Conservation (phyloP, 2,888 invertebrate genomes). For the Macrosiphum euphorbiae region DNA sequence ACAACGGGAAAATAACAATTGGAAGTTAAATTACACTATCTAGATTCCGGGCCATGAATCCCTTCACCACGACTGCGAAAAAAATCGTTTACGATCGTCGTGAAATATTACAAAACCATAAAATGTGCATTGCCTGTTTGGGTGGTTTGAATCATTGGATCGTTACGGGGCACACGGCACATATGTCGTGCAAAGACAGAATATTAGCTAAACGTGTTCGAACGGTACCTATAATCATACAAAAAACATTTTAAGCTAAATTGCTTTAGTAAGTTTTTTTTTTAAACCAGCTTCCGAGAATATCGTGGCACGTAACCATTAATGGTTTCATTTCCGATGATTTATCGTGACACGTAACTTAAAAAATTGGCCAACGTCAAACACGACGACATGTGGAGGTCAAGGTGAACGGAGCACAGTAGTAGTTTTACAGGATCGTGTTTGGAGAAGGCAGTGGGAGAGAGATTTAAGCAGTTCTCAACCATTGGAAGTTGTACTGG, state of each 20-base stretch:
- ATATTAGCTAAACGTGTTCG: not conserved
- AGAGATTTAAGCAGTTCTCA: not conserved
- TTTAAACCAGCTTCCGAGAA: not conserved
- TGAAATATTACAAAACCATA: constrained; percentile 39
- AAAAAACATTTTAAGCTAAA: not conserved
- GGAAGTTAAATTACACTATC: constrained; percentile 52
- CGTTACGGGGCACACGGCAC: not conserved
- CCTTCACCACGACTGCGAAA: not conserved
- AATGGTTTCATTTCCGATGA: not conserved
- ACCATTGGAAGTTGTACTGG: not conserved
- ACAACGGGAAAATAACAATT: constrained; percentile 30
- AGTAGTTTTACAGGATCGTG: not conserved
- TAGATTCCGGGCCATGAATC: not conserved
- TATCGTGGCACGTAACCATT: not conserved
- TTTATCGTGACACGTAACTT: not conserved
- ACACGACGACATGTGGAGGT: not conserved
- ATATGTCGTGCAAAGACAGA: not conserved
- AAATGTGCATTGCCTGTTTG: constrained; percentile 1
- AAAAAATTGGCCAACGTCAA: not conserved
- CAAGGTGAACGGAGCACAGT: not conserved
- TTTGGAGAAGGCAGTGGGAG: not conserved
- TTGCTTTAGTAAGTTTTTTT: not conserved
- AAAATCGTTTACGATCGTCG: constrained; percentile 20
- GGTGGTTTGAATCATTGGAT: not conserved
- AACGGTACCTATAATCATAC: not conserved